Conservation (phyloP, 2,113 vertebrate genomes). For the Sula dactylatra region DNA sequence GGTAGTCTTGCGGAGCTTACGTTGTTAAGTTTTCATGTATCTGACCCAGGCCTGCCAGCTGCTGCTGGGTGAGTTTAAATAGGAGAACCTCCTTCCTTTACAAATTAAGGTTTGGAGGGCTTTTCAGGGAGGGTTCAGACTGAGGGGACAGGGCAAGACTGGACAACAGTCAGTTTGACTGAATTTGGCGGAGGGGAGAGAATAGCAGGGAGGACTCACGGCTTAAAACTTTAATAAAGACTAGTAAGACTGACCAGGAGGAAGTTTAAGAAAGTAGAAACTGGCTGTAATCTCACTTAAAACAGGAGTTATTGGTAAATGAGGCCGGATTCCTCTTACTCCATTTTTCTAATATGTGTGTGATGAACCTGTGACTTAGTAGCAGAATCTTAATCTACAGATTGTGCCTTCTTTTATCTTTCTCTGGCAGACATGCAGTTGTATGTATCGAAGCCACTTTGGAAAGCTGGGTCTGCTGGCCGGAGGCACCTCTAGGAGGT, state of each 20-base stretch:
- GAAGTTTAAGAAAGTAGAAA: background rate
- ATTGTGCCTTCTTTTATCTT: background rate
- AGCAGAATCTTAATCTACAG: background rate
- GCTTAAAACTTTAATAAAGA: background rate
- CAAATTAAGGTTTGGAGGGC: background rate
- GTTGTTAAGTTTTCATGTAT: background rate
- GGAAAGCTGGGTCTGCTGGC: background rate
- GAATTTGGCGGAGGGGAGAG: background rate
- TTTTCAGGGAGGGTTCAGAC: background rate
- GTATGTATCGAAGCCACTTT: background rate
- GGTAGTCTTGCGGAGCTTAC: background rate
- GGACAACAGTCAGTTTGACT: background rate
- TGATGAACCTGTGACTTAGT: background rate
- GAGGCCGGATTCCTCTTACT: background rate
- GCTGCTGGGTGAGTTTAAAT: background rate
- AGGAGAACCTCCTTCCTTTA: background rate
- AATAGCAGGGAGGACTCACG: background rate
- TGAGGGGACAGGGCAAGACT: background rate
- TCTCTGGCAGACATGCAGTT: background rate
- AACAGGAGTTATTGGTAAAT: background rate
- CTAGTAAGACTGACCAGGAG: background rate
- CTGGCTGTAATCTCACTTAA: background rate
- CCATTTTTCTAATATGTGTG: fast-evolving
- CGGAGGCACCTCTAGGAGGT: background rate
- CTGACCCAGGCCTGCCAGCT: background rate